Evolutionary conservation across 2,888 invertebrate genomes (phyloP).

Genomic region (Eubasilissa splendida): DNA sequence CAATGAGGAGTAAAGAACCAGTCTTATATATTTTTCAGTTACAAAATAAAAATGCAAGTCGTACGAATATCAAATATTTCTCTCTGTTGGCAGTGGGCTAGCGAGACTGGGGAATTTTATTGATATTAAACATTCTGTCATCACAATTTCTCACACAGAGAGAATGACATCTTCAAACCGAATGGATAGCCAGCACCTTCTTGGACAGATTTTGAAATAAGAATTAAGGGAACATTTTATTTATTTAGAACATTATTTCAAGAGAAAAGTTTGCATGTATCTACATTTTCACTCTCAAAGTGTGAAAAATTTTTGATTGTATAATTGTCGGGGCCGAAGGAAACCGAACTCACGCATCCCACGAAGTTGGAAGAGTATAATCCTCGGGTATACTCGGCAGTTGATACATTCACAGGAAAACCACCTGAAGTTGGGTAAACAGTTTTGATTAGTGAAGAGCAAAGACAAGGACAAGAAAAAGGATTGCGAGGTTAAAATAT

Average conservation of each 20-base stretch:
- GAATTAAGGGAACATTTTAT: too few relatives aligned
- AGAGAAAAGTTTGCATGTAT: constrained; percentile 69
- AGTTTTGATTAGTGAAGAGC: too few relatives aligned
- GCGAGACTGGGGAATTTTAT: too few relatives aligned
- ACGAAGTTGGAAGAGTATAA: constrained; percentile 73
- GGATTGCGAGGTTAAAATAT: not conserved
- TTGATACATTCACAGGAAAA: constrained; percentile 68
- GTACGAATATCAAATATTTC: too few relatives aligned
- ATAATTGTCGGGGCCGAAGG: constrained; percentile 62
- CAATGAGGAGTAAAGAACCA: constrained; percentile 24
- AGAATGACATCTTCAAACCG: too few relatives aligned
- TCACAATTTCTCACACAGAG: too few relatives aligned
- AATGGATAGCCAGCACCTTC: too few relatives aligned
- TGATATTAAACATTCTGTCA: too few relatives aligned
- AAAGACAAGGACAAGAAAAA: too few relatives aligned
- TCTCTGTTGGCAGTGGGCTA: too few relatives aligned
- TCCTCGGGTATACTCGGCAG: constrained; percentile 67
- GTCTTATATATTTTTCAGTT: constrained; percentile 34
- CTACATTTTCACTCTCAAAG: constrained; percentile 74
- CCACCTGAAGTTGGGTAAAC: constrained; percentile 67
- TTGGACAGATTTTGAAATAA: too few relatives aligned
- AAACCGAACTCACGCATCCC: constrained; percentile 75
- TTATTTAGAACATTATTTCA: constrained; percentile 29
- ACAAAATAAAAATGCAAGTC: not conserved
- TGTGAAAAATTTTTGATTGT: constrained; percentile 71